phyloP scores from a whole-genome alignment of 2,113 vertebrate species.

The Trichechus manatus region DNA sequence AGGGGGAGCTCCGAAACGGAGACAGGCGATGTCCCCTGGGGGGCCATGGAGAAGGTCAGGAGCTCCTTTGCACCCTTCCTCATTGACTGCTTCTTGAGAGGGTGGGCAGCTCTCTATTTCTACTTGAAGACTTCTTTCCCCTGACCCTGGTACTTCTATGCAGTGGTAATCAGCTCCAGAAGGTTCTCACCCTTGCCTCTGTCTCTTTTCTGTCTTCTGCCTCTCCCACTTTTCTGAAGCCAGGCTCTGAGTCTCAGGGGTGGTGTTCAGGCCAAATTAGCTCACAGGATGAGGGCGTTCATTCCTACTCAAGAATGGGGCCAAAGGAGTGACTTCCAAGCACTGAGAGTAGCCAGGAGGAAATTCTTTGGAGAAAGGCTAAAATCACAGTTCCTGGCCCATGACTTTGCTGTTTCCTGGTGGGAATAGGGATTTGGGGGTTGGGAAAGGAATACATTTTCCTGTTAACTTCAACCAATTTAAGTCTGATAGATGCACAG shows the following conservation, averaged over 20 bases:
- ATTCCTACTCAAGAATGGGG: not conserved
- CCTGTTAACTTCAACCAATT: not conserved
- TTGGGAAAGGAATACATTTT: slow-evolving; percentile 7
- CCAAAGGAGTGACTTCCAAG: not conserved
- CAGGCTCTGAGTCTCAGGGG: not conserved
- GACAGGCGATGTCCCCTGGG: not conserved
- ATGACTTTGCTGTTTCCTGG: slow-evolving; percentile 28
- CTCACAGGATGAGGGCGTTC: not conserved
- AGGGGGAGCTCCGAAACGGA: not conserved
- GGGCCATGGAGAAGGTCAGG: not conserved
- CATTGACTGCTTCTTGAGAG: not conserved
- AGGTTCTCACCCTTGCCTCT: not conserved
- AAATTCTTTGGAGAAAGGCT: slow-evolving; percentile 54
- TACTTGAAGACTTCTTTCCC: not conserved
- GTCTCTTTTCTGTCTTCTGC: not conserved
- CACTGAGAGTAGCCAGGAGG: slow-evolving; percentile 31
- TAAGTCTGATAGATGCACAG: not conserved
- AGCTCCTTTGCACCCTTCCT: not conserved
- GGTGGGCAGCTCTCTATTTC: not conserved
- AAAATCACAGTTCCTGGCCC: slow-evolving; percentile 59
- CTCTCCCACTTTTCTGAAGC: not conserved
- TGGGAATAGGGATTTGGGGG: not conserved
- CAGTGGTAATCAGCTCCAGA: not conserved
- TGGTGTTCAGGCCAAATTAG: not conserved
- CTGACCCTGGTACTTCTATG: not conserved